Base-by-base conservation (phyloP, 1,140 invertebrate species). In the Pogonus chalceus region DNA sequence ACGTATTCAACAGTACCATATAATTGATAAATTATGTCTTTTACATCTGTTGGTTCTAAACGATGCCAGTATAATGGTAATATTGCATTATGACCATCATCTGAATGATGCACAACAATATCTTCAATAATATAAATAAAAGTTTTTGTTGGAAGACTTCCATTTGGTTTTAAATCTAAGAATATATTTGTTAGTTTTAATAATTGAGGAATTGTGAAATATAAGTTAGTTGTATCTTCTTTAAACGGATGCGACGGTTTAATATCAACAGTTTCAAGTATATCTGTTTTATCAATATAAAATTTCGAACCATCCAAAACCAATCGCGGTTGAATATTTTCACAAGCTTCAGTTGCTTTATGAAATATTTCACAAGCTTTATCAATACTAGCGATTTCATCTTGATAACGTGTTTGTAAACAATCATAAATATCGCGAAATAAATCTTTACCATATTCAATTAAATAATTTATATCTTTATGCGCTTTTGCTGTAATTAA, bases 91-190 rank as follows among this genome's bases (percentile, higher is more conserved):
- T 70, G 63, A 46, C 71, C 72, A 16, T 70, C 68, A 60, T 78
- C 73, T 47, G 69, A 70, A 0, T 70, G 65, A 48, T 69, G 70
- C 20, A 70, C 65, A 10, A 77, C 62, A 53, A 81, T 69, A 60
- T 81, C 79, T 65, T 80, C 76, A 14, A 82, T 58, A 9, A 77
- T 54, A 56, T 75, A 80, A n/a, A 75, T 66, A 49, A 81, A 76
- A 1, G 69, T 64, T 23, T 72, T 65, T 56, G 73, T 68, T 20
- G 75, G 58, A 3, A 77, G 68, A 2, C 67, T 71, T n/a, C 79
- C 79, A 22, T 51, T 65, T 0, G 78, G 79, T 20, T 76, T 74
- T 20, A 78, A 65, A 49, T 73, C 68, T 53, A 69, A 66, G 39
- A 82, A 71, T 49, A 75, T 71, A 14, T 73, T 61, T 2, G 71